Conservation (phyloP, 2,113 vertebrate genomes). For the Pygoscelis adeliae region DNA sequence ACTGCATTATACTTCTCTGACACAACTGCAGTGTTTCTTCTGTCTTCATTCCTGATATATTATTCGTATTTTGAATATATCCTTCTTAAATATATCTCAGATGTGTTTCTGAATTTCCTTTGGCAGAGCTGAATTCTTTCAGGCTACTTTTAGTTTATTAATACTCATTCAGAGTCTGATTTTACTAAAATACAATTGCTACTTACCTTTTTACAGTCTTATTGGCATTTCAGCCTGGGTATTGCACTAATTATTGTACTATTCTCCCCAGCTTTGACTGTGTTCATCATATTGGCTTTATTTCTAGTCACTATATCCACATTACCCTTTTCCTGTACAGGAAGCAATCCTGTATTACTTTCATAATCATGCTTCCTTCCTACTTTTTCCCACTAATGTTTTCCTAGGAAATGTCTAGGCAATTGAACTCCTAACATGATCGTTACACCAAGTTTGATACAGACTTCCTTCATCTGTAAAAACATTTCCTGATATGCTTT, state of each 20-base stretch:
- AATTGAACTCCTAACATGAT: neutral
- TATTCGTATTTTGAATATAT: neutral
- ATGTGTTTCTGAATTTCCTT: neutral
- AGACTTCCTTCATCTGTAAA: slow-evolving; percentile 57
- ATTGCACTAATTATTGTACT: neutral
- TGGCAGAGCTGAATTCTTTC: neutral
- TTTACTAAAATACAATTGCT: neutral
- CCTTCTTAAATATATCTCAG: neutral
- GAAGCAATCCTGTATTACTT: slow-evolving; percentile 6
- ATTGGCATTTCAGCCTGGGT: neutral
- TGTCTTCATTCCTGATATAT: neutral
- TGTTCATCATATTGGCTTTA: neutral
- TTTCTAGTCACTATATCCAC: neutral
- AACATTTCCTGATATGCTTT: slow-evolving; percentile 52
- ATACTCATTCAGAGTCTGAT: neutral
- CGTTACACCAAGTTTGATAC: neutral
- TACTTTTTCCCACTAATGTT: slow-evolving; percentile 23
- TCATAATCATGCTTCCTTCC: slow-evolving; percentile 25
- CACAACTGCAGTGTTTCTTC: neutral
- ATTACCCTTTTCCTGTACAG: slow-evolving; percentile 1
- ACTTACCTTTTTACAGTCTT: neutral
- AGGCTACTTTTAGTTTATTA: neutral
- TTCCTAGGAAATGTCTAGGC: slow-evolving; percentile 35
- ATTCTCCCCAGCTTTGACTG: neutral
- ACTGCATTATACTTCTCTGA: neutral